Percentiles rank a stretch among this genome's conserved stretches.
Conservation (phyloP, 2,888 invertebrate genomes). For the Hetaerina titia region DNA sequence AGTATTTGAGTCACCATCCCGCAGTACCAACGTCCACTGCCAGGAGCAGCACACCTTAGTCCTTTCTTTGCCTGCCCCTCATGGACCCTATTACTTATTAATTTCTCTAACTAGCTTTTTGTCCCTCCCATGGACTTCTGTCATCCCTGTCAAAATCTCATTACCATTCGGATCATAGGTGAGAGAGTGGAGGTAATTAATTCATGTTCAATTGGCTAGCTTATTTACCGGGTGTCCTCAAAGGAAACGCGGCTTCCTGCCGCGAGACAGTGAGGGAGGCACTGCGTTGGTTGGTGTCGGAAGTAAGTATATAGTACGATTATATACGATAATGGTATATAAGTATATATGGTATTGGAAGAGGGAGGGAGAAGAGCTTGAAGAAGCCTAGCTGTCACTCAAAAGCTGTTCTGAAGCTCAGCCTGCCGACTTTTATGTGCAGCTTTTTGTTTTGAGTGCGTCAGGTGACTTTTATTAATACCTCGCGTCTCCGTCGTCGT, state of each 20-base stretch:
- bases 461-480: constrained; percentile 41
- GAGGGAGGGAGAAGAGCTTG: not conserved
- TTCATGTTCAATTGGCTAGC: constrained; percentile 49
- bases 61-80: not conserved
- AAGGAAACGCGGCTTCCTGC: not conserved
- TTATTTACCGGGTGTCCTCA: constrained; percentile 24
- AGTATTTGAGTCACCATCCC: not conserved
- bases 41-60: not conserved
- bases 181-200: not conserved
- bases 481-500: not conserved
- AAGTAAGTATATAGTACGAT: not conserved
- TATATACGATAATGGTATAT: too few relatives aligned
- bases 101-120: not conserved
- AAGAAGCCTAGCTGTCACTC: constrained; percentile 20
- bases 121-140: not conserved
- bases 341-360: not conserved
- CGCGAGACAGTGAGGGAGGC: not conserved
- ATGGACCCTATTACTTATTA: not conserved
- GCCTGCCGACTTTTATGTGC: constrained; percentile 16
- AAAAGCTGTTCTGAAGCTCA: constrained; percentile 11
- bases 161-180: constrained; percentile 1
- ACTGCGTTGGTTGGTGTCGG: not conserved
- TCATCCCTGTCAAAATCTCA: not conserved
- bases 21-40: not conserved
- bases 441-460: constrained; percentile 47